Base-by-base conservation (phyloP, 2,797 vertebrate genomes). In the Sternotherus odoratus region DNA sequence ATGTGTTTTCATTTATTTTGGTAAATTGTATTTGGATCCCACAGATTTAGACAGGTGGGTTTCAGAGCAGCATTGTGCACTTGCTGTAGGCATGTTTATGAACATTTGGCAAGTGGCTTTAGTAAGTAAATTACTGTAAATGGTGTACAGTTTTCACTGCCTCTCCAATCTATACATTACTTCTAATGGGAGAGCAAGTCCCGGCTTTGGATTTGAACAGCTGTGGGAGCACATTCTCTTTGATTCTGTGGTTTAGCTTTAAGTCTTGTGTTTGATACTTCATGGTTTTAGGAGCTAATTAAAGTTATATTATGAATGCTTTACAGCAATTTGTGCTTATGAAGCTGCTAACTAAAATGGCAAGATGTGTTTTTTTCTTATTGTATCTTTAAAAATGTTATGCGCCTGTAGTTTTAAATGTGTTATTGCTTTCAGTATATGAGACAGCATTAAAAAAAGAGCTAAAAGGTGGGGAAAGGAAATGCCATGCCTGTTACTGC, bases 161-260 rank as follows among this genome's bases (percentile, higher is more conserved):
- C 48, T 92, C 21, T 89, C 30, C 49, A 17, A n/a, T 39, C 1
- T 33, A 4, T 43, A 4, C 0, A 0, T 83, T 93, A 50, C 75
- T 94, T 46, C 28, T 91, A 30, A 28, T 77, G 72, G 49, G 8
- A 53, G 50, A 77, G 7, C 79, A 75, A 81, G 77, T 83, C 60
- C 54, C n/a, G 8, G 17, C 2, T 75, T 54, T 26, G 3, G 46
- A 84, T 79, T 46, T 90, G 74, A 74, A 79, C 69, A 90, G 28
- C n/a, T 30, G 24, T 79, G 77, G 48, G 50, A 87, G 28, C 21
- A 48, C 69, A 21, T 75, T 60, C 11, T 17, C 56, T 94, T 88
- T 96, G 36, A 36, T 90, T 75, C 39, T 83, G 77, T 91, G n/a
- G 24, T 83, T 93, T 91, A 54, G 12, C 79, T 95, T 97, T 91